Base-by-base conservation (phyloP, 2,113 vertebrate genomes). In the Caranx ignobilis region DNA sequence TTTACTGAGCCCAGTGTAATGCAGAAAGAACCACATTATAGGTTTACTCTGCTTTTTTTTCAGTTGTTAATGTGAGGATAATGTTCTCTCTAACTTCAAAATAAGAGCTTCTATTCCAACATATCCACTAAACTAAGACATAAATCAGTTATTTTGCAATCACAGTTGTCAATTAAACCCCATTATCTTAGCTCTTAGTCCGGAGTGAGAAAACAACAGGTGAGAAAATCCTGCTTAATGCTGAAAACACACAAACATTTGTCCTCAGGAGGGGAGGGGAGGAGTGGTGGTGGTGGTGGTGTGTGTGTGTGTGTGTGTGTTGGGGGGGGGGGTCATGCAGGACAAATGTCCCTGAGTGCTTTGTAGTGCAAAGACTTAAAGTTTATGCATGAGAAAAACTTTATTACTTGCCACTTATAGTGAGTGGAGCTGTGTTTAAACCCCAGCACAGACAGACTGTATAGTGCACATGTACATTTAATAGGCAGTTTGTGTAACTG, bases 241-340 rank as follows among this genome's bases (percentile, higher is more conserved):
- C 81, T 83, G 79, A 82, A 91, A 85, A 86, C 76, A 87, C 82
- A 81, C 61, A 57, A 83, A 88, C 90, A 90, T 93, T 93, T 93
- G 90, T 83, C 74, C 47, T 79, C 31, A 13, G 72, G 52, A 39
- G 69, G 39, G 57, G 47, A 50, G 31, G 62, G 54, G 47, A 37
- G 35, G 35, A 37, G 35, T 4, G 54, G 31, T 26, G 26, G 26
- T 26, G n/a, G n/a, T n/a, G n/a, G n/a, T n/a, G n/a, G n/a, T n/a
- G n/a, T n/a, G n/a, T n/a, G n/a, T n/a, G n/a, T n/a, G n/a, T n/a
- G n/a, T n/a, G 26, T 26, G 1, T 26, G 26, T 26, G 26, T 26
- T 26, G 26, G 62, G 35, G 54, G 32, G 47, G 56, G 31, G 62
- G 35, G 48, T 31, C 43, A 59, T 77, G 62, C 41, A 26, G 65